phyloP scores from a whole-genome alignment of 2,888 invertebrate species.

The Hesperia comma region DNA sequence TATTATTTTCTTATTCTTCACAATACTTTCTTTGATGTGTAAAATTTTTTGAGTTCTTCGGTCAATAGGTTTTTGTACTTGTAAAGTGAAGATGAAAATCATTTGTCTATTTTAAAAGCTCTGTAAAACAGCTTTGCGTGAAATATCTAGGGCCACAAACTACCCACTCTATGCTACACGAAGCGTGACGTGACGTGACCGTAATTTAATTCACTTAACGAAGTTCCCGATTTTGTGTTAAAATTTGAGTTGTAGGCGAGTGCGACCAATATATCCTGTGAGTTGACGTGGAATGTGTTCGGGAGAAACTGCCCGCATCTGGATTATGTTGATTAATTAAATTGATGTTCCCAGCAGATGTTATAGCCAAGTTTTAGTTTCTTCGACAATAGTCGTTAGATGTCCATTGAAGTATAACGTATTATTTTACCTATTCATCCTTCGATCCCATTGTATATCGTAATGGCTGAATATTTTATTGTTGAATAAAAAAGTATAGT shows the following conservation, averaged over 20 bases:
- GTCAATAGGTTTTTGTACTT: no score
- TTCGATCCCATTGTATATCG: no score
- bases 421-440: background rate
- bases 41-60: no score
- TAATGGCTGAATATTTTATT: no score
- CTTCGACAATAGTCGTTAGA: background rate
- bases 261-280: background rate
- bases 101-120: no score
- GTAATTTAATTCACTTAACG: slow-evolving; percentile 37
- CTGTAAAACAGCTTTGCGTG: no score
- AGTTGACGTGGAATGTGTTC: background rate
- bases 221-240: slow-evolving; percentile 17
- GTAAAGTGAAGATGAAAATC: no score
- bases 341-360: slow-evolving; percentile 3
- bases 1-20: no score
- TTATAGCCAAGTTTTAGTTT: slow-evolving; percentile 3
- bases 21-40: no score
- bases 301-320: slow-evolving; percentile 9
- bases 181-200: background rate
- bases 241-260: slow-evolving; percentile 9
- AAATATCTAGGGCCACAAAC: no score
- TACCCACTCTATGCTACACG: background rate
- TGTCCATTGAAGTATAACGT: background rate
- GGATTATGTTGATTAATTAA: slow-evolving; percentile 4
- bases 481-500: no score